Evolutionary conservation across 2,797 vertebrate species (phyloP).

Genomic region (Holocentrus rufus): DNA sequence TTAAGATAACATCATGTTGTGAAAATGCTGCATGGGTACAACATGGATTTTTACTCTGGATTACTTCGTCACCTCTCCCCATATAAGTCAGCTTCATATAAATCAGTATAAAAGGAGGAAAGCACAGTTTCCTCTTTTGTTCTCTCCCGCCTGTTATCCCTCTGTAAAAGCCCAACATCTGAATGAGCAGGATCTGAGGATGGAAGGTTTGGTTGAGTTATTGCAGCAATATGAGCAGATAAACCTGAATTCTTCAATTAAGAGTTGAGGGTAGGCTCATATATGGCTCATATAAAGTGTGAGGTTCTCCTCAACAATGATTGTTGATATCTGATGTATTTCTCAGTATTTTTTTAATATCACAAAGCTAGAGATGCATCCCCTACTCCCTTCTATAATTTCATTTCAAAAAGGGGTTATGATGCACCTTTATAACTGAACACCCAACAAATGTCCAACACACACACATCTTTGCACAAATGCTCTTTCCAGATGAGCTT

Average conservation of each 20-base stretch:
- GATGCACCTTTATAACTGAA: too few species aligned
- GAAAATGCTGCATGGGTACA: background rate
- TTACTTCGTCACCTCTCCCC: background rate
- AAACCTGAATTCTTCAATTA: background rate
- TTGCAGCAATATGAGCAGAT: background rate
- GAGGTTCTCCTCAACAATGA: background rate
- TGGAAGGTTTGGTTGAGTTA: too few species aligned
- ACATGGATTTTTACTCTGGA: background rate
- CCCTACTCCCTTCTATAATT: background rate
- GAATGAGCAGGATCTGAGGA: too few species aligned
- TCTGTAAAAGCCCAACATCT: too few species aligned
- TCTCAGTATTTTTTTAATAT: background rate
- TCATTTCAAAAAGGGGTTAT: background rate
- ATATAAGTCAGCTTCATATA: background rate
- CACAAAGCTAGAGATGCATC: background rate
- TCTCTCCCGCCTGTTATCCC: too few species aligned
- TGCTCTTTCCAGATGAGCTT: too few species aligned
- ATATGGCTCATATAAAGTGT: background rate
- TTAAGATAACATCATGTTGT: background rate
- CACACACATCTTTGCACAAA: too few species aligned
- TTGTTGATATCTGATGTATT: background rate
- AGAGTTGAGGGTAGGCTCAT: background rate
- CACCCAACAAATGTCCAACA: too few species aligned
- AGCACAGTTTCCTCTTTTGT: background rate
- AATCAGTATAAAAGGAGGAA: background rate